Evolutionary conservation across 2,888 invertebrate species (phyloP).

Genomic region (Lymantria dispar): DNA sequence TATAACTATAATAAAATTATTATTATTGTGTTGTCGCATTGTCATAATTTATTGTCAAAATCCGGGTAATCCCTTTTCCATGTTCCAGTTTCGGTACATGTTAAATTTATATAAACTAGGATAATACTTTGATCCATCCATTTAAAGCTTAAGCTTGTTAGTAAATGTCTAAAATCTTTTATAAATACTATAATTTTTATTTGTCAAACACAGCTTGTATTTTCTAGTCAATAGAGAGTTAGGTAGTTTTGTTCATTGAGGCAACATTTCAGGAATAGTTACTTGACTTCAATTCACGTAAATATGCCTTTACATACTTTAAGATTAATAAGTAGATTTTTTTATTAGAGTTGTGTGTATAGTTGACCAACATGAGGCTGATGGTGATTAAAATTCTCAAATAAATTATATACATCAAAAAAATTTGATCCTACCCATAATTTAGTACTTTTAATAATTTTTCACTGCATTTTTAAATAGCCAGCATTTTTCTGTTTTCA

Average conservation of each 20-base stretch:
- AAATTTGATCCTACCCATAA: no score
- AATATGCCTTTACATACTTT: no score
- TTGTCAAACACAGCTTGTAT: slow-evolving; percentile 78
- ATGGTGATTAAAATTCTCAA: no score
- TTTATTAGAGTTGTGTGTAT: no score
- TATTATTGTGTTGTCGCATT: slow-evolving; percentile 58
- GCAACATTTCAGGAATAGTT: no score
- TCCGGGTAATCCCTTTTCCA: slow-evolving; percentile 10
- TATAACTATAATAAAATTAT: slow-evolving; percentile 35
- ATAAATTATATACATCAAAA: no score
- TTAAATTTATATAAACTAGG: slow-evolving; percentile 18
- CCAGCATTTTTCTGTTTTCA: no score
- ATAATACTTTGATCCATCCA: slow-evolving; percentile 25
- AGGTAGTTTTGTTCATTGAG: slow-evolving; percentile 5
- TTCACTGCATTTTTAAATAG: no score
- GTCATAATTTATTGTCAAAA: slow-evolving; percentile 63
- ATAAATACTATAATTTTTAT: slow-evolving; percentile 50
- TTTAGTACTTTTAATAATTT: no score
- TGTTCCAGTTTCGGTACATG: slow-evolving; percentile 8
- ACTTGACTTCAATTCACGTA: no score
- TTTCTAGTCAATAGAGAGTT: slow-evolving; percentile 56
- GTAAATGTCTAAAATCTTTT: slow-evolving; percentile 20
- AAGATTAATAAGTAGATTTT: no score
- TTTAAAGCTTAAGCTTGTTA: slow-evolving; percentile 38
- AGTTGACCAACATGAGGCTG: no score